A percentile compares a stretch with the other conserved stretches of the same genome.
Conservation (phyloP, 35 echinoderm and acorn worm genomes). For the Amphiura filiformis region DNA sequence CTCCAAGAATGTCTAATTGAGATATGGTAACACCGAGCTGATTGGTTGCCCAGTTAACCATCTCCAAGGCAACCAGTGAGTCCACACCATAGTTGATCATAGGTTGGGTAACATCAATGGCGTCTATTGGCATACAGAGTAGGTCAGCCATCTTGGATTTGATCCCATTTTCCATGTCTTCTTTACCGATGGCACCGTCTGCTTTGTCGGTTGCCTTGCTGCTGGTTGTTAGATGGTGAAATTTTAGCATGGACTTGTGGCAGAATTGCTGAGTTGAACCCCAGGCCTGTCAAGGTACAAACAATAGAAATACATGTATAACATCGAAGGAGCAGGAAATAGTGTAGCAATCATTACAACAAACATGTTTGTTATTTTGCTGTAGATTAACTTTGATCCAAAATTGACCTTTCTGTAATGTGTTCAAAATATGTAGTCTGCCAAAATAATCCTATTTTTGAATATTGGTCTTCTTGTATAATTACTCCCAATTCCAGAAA, state of each 20-base stretch:
- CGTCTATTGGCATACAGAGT: conserved; percentile 70
- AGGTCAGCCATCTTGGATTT: conserved; percentile 78
- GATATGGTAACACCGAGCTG: conserved; percentile 85
- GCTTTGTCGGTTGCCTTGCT: neutral
- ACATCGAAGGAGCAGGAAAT: no score
- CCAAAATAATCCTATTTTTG: no score
- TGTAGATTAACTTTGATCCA: no score
- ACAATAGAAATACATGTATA: neutral
- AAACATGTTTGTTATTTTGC: no score
- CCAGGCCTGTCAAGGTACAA: conserved; percentile 7
- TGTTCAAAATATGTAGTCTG: no score
- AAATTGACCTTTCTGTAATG: no score
- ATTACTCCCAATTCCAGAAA: no score
- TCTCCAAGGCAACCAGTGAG: conserved; percentile 93
- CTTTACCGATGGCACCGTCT: neutral
- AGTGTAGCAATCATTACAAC: no score
- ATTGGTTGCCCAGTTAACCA: conserved; percentile 92
- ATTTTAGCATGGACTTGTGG: conserved; percentile 32
- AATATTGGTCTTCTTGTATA: no score
- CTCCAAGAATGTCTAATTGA: conserved; percentile 90
- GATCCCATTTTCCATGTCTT: conserved; percentile 26
- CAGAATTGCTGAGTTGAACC: conserved; percentile 34
- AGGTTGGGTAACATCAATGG: conserved; percentile 60
- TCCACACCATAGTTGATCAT: conserved; percentile 98
- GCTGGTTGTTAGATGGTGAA: conserved; percentile 13